Base-by-base conservation (phyloP, 1,140 invertebrate genomes). In the Drosophila orena region DNA sequence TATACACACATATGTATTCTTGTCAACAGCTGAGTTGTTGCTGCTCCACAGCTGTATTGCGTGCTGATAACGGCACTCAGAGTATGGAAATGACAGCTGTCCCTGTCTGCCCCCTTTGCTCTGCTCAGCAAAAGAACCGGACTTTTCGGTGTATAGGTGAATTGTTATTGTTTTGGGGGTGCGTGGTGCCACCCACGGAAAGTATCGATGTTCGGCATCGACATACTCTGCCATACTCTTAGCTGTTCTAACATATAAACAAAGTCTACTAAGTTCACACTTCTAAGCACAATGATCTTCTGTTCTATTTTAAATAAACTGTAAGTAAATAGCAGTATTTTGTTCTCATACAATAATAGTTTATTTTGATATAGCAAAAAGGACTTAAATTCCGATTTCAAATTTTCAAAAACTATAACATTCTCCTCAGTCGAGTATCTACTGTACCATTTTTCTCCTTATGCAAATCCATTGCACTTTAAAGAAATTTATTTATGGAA, bases 21-120 rank as follows among this genome's bases (percentile, higher is more conserved):
- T 34, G 44, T 6, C 24, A n/a, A 34, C 60, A 66, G 60, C 64
- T 65, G 60, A 15, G 37, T 65, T 65, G 64, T 50, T 66, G 60
- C 44, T 65, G 42, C n/a, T 15, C 12, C 43, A 50, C 64, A 66
- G 64, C 64, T 66, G 64, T 52, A 42, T 66, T 65, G 46, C 65
- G 17, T 66, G 49, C 43, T 49, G 64, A 66, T 66, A 66, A 65
- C 64, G 44, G 64, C 30, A 44, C 35, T 37, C 11, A 24, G 37
- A 66, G 43, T 37, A 65, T 50, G 35, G 34, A 64, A 57, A 61
- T 65, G 58, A 30, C 59, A 38, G 42, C 20, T 65, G 59, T 40
- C 15, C 37, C 20, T 46, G 42, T 65, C 22, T n/a, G 10, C 15
- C 35, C 34, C 12, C 20, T 17, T 17, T 17, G 17, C 27, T 14